A percentile compares a stretch with the other conserved stretches of the same genome.
Conservation (phyloP, 2,797 vertebrate species). For the Melopsittacus undulatus region DNA sequence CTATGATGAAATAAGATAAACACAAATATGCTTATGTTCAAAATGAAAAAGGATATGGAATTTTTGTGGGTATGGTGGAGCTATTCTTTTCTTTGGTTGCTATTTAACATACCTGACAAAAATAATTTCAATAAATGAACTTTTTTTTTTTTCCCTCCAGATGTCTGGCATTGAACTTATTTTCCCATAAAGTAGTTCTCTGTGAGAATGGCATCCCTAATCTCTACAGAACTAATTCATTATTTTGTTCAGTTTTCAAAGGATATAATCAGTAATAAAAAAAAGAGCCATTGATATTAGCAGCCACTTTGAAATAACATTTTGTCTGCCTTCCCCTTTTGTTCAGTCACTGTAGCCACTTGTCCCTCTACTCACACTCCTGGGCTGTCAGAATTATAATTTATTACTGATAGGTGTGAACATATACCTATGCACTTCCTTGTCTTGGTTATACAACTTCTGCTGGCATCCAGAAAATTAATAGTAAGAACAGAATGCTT, state of each 20-base stretch:
- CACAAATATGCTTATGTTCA: neutral
- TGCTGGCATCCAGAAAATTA: neutral
- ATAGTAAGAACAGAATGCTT: neutral
- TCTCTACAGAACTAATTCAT: conserved; percentile 39
- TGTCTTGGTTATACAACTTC: conserved; percentile 1
- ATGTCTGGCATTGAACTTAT: conserved; percentile 6
- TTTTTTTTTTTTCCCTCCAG: neutral
- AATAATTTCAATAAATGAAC: neutral
- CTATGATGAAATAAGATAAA: neutral
- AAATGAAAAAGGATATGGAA: neutral
- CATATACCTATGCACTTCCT: neutral
- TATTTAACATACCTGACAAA: neutral
- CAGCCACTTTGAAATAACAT: neutral
- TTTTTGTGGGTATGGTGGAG: neutral
- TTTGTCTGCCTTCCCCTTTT: neutral
- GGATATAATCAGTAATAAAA: conserved; percentile 25
- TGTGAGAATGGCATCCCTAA: neutral
- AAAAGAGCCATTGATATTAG: conserved; percentile 13
- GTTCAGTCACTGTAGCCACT: conserved; percentile 1
- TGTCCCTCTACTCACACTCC: neutral
- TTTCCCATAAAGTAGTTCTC: conserved; percentile 18
- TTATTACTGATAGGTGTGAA: neutral
- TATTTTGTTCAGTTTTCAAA: conserved; percentile 32
- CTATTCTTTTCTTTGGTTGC: neutral
- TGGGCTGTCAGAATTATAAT: neutral